A percentile compares a stretch with the other conserved stretches of the same genome.
These are phyloP conservation scores for Falco columbarius DNA, from an alignment of 2,797 vertebrate genomes.

Conservation along the genomic window DNA sequence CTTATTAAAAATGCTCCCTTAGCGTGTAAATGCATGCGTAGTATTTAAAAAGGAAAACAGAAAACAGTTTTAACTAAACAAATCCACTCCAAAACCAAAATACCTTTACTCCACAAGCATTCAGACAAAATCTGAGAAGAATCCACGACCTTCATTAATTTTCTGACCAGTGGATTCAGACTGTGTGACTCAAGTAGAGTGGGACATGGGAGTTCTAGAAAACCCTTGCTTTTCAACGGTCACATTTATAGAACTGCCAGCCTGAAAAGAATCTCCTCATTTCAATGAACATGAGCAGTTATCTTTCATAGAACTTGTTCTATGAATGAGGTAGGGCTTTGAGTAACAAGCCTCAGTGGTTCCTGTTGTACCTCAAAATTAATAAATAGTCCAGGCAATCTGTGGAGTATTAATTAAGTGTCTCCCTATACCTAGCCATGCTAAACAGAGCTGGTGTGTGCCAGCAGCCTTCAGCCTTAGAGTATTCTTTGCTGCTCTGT, in stretches of 20 bases:
- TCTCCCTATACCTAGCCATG: background rate
- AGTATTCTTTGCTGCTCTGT: background rate
- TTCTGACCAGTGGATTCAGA: background rate
- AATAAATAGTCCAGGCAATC: background rate
- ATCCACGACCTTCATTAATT: background rate
- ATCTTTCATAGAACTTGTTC: fast-evolving
- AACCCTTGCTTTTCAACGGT: background rate
- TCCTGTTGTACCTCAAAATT: background rate
- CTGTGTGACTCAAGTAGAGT: background rate
- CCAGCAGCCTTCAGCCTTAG: background rate
- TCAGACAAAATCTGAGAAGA: background rate
- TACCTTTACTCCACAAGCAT: background rate
- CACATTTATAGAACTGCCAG: background rate
- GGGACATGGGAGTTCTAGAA: background rate
- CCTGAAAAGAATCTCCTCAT: background rate
- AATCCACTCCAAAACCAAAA: background rate
- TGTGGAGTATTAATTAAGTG: background rate
- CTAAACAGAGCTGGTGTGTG: background rate
- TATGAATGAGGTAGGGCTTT: background rate
- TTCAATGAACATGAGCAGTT: background rate
- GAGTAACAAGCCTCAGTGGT: background rate
- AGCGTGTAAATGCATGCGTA: background rate
- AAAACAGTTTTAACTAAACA: background rate
- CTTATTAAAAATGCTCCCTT: slow-evolving; percentile 14
- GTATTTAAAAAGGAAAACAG: background rate